A percentile compares a stretch with the other conserved stretches of the same genome.
Conservation (phyloP, 2,113 vertebrate species). For the Rynchops niger region DNA sequence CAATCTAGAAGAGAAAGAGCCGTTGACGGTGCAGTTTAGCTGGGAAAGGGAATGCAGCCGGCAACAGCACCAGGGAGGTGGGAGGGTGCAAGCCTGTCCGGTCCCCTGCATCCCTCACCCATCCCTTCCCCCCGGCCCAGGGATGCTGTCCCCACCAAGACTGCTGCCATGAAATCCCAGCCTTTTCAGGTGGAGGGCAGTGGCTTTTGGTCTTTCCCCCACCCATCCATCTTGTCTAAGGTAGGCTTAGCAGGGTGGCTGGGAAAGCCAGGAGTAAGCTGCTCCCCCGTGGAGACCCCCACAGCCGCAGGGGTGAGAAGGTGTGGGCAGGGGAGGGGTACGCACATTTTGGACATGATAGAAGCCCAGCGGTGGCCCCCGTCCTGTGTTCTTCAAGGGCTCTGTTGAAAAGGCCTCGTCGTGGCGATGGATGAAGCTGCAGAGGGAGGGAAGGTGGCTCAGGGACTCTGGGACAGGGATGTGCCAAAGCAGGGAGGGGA, state of each 20-base stretch:
- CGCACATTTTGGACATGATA: slow-evolving; percentile 97
- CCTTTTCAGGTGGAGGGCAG: background rate
- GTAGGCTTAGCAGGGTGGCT: background rate
- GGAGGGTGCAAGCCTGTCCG: background rate
- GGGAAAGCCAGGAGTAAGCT: background rate
- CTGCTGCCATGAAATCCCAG: background rate
- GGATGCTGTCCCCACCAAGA: background rate
- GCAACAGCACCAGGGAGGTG: background rate
- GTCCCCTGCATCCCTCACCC: background rate
- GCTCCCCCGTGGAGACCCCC: background rate
- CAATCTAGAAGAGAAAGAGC: slow-evolving; percentile 77
- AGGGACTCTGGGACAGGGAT: fast-evolving
- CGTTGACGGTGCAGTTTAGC: fast-evolving
- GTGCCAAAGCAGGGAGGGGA: fast-evolving
- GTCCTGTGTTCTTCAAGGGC: slow-evolving; percentile 94
- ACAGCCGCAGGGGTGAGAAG: background rate
- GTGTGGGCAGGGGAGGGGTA: background rate
- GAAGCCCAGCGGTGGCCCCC: slow-evolving; percentile 93
- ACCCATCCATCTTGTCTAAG: background rate
- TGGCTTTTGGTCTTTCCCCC: background rate
- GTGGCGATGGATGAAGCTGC: slow-evolving; percentile 95
- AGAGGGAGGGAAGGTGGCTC: background rate
- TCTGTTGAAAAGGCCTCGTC: slow-evolving; percentile 98
- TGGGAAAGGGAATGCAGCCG: background rate
- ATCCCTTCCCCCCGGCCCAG: no score